Conservation (phyloP, 2,113 vertebrate genomes). For the Ascaphus truei region DNA sequence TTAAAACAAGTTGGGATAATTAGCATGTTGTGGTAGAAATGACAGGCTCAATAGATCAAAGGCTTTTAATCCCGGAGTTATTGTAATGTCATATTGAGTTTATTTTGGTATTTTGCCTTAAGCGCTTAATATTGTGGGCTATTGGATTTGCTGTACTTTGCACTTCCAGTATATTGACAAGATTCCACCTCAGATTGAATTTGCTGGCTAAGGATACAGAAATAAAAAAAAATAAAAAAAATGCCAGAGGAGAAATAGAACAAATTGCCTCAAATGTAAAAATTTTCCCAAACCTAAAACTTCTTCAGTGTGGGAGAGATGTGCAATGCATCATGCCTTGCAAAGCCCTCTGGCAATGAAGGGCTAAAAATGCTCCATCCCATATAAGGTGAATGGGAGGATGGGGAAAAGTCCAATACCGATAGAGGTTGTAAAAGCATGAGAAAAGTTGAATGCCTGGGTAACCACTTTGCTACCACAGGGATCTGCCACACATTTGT, state of each 20-base stretch:
- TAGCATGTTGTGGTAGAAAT: too few species aligned
- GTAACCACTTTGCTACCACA: background rate
- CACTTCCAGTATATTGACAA: background rate
- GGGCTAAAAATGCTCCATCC: background rate
- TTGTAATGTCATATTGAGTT: background rate
- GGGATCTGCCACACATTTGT: background rate
- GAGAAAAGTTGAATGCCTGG: background rate
- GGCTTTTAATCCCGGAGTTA: too few species aligned
- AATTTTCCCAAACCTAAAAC: background rate
- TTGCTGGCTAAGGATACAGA: background rate
- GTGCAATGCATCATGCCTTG: background rate
- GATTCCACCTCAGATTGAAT: background rate
- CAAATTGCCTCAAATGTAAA: background rate
- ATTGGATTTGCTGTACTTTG: background rate
- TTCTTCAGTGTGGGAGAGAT: background rate
- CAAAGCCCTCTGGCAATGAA: background rate
- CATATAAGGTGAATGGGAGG: background rate
- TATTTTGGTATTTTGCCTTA: background rate
- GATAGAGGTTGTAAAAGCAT: background rate
- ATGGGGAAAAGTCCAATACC: background rate
- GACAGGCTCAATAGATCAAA: too few species aligned
- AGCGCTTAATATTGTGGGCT: background rate
- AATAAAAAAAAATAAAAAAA: background rate
- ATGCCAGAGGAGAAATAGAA: background rate
- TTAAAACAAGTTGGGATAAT: too few species aligned